Percentiles rank a stretch among this genome's conserved stretches.
Conservation (phyloP, 2,888 invertebrate genomes). For the Acleris literana region DNA sequence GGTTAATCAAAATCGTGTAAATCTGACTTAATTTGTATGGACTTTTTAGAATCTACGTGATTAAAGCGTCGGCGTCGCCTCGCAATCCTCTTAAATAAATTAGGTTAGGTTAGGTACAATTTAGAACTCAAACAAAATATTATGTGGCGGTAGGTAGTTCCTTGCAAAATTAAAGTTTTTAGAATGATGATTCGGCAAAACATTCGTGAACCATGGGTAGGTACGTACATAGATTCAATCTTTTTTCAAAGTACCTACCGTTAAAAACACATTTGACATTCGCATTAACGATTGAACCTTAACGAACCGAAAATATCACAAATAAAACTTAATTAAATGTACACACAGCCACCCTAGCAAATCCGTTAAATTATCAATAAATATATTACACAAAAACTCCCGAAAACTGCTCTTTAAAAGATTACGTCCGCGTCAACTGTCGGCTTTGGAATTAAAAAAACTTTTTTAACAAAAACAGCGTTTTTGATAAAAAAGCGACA, state of each 20-base stretch:
- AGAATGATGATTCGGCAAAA: too few relatives aligned
- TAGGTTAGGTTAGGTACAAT: too few relatives aligned
- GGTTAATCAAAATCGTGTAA: too few relatives aligned
- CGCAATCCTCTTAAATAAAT: too few relatives aligned
- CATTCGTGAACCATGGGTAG: too few relatives aligned
- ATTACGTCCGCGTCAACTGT: constrained; percentile 83
- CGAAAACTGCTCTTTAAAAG: constrained; percentile 80
- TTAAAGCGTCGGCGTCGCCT: too few relatives aligned
- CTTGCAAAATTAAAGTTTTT: too few relatives aligned
- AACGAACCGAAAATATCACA: constrained; percentile 35
- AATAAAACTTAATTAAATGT: constrained; percentile 38
- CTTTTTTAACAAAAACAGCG: constrained; percentile 57
- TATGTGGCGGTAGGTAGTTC: too few relatives aligned
- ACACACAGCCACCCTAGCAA: constrained; percentile 42
- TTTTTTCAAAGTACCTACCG: background rate
- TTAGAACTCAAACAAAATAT: too few relatives aligned
- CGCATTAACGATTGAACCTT: constrained; percentile 25
- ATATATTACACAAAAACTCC: constrained; percentile 69
- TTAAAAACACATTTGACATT: constrained; percentile 16
- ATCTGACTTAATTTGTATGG: too few relatives aligned
- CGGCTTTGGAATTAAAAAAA: constrained; percentile 76
- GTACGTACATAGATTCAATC: too few relatives aligned
- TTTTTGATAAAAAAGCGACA: constrained; percentile 70
- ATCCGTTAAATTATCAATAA: constrained; percentile 64
- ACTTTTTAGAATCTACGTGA: too few relatives aligned